Evolutionary conservation across 2,797 vertebrate species (phyloP).

Genomic region (Falco berigora): DNA sequence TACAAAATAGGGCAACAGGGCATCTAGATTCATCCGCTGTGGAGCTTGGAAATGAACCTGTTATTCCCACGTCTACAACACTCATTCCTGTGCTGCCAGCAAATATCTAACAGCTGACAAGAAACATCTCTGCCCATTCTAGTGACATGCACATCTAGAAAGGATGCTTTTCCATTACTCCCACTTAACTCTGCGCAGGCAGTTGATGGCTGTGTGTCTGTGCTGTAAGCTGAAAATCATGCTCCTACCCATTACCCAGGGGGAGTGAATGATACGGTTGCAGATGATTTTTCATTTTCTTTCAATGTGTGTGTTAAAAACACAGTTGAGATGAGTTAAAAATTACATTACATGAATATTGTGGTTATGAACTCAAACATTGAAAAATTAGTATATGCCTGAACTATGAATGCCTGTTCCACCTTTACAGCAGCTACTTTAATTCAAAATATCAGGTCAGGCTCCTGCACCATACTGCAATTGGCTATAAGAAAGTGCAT

Average conservation of each 20-base stretch:
- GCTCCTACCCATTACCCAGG: not conserved
- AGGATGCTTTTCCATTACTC: not conserved
- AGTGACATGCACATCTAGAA: not conserved
- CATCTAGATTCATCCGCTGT: not conserved
- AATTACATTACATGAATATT: not conserved
- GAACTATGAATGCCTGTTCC: not conserved
- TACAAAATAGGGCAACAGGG: not conserved
- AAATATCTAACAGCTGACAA: conserved; percentile 15
- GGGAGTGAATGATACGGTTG: not conserved
- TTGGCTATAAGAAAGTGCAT: not conserved
- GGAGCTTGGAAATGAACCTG: not conserved
- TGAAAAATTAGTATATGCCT: not conserved
- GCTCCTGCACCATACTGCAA: not conserved
- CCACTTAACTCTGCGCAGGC: not conserved
- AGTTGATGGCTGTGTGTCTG: not conserved
- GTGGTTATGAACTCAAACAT: not conserved
- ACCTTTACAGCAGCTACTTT: not conserved
- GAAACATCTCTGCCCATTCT: not conserved
- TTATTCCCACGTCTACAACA: not conserved
- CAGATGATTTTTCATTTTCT: not conserved
- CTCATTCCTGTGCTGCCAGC: not conserved
- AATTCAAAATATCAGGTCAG: not conserved
- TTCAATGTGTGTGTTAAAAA: not conserved
- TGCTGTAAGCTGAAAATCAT: not conserved
- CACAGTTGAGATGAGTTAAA: not conserved